Evolutionary conservation across 2,888 invertebrate species (phyloP).

Genomic region (Protonemura montana): DNA sequence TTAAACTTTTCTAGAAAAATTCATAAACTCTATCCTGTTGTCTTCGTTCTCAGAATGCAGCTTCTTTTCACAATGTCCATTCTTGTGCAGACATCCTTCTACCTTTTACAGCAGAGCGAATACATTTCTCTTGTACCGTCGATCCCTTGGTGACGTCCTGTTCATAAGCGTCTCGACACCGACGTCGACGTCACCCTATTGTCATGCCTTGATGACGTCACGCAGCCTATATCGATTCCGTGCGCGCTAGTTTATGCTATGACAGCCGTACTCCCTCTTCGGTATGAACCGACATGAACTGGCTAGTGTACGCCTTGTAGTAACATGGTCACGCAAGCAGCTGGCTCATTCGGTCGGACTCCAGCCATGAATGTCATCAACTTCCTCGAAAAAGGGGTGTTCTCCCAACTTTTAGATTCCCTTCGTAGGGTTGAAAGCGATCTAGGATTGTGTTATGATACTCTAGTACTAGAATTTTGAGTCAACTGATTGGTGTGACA

Average conservation of each 20-base stretch:
- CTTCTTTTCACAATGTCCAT: not conserved
- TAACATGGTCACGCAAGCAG: not conserved
- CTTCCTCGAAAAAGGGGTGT: not conserved
- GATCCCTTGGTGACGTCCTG: not conserved
- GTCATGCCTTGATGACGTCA: constrained; percentile 26
- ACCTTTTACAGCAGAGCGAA: not conserved
- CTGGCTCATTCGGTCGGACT: not conserved
- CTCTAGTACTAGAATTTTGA: not conserved
- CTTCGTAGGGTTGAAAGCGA: not conserved
- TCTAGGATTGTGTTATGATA: not conserved
- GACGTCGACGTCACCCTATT: constrained; percentile 19
- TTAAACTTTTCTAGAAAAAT: not conserved
- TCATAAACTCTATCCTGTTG: not conserved
- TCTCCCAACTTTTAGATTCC: not conserved
- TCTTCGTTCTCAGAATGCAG: not conserved
- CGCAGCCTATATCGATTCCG: constrained; percentile 16
- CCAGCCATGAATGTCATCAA: not conserved
- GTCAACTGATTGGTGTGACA: not conserved
- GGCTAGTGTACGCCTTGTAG: not conserved
- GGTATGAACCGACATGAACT: not conserved
- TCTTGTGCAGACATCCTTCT: not conserved
- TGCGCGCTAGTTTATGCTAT: constrained; percentile 15
- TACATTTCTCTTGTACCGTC: not conserved
- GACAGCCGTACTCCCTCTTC: not conserved
- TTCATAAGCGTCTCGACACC: not conserved